Conservation (phyloP, 1,140 invertebrate genomes). For the Leptonema lineaticorne region DNA sequence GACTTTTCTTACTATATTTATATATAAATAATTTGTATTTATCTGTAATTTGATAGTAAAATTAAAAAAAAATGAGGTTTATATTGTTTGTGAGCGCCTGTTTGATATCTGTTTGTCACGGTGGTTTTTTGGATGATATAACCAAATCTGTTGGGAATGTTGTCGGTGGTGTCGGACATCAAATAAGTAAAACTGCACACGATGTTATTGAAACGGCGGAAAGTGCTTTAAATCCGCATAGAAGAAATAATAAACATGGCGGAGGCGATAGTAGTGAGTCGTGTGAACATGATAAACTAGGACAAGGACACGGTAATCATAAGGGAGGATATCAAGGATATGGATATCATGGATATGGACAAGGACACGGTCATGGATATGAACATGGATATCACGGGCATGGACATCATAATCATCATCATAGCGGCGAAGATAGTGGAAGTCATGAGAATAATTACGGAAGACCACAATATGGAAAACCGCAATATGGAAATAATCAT, state of each 20-base stretch:
- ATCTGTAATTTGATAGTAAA: too few species aligned
- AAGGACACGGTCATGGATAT: neutral
- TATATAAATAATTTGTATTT: too few species aligned
- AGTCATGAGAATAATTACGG: neutral
- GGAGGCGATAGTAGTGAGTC: neutral
- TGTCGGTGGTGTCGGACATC: neutral
- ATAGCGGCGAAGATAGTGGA: neutral
- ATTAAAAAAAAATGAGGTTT: neutral
- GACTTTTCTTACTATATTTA: neutral
- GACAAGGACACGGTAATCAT: neutral
- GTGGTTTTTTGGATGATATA: neutral
- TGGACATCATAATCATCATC: neutral
- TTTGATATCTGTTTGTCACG: neutral
- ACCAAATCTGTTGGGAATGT: neutral
- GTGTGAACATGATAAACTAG: neutral
- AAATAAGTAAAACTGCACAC: neutral
- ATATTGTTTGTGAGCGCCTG: neutral
- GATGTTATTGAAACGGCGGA: neutral
- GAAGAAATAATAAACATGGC: neutral
- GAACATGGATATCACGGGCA: neutral
- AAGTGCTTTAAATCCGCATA: neutral
- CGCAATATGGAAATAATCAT: too few species aligned
- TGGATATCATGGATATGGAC: neutral
- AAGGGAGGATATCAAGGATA: neutral
- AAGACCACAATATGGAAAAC: too few species aligned